These are phyloP conservation scores for Dipodomys spectabilis DNA, from an alignment of 2,113 vertebrate species.

Conservation along the genomic window DNA sequence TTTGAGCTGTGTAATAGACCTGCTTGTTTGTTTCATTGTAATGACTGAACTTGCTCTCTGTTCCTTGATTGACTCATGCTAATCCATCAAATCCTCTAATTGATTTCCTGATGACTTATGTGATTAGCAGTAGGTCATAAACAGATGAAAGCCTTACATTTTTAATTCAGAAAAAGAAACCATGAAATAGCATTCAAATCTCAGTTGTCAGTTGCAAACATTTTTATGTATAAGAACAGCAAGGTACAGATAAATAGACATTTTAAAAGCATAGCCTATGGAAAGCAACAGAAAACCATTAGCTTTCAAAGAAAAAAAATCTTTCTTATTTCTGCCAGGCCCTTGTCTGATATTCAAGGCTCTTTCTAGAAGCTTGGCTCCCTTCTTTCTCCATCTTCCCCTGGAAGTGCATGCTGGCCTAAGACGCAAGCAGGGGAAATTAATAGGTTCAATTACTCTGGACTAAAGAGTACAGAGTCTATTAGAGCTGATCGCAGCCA, in stretches of 20 bases:
- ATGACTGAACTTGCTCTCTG: not conserved
- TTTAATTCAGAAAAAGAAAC: not conserved
- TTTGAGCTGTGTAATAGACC: not conserved
- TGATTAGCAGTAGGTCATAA: not conserved
- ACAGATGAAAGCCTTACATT: not conserved
- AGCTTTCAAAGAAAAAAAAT: not conserved
- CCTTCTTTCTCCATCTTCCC: not conserved
- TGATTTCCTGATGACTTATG: not conserved
- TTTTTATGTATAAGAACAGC: not conserved
- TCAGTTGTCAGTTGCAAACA: not conserved
- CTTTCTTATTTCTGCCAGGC: not conserved
- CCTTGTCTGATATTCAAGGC: not conserved
- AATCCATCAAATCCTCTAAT: not conserved
- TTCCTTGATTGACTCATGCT: too few relatives aligned
- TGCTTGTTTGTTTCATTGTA: not conserved
- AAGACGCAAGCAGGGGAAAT: constrained; percentile 1
- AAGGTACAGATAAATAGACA: not conserved
- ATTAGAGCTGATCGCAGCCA: constrained; percentile 28
- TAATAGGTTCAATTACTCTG: constrained; percentile 65
- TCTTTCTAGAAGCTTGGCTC: not conserved
- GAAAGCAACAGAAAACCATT: not conserved
- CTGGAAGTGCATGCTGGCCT: not conserved
- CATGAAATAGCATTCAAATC: not conserved
- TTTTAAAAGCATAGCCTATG: not conserved
- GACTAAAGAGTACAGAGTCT: constrained; percentile 32